phyloP scores from a whole-genome alignment of 2,113 vertebrate genomes.

The Rhegmatorhina hoffmannsi region DNA sequence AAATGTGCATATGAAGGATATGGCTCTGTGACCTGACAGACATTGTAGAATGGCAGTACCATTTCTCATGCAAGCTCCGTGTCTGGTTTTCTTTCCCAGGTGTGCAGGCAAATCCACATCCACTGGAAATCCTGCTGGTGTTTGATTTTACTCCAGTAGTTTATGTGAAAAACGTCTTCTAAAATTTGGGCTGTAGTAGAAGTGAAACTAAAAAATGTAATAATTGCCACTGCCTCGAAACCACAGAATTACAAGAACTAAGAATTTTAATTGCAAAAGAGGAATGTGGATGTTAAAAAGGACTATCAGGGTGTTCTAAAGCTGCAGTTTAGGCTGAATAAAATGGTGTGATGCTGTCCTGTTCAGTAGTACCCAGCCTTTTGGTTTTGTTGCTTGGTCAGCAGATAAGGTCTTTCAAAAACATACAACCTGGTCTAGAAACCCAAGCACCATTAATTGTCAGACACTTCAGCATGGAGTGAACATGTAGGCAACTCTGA shows the following conservation, averaged over 20 bases:
- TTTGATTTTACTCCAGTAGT: not conserved
- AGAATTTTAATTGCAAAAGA: not conserved
- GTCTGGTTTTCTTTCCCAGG: too few species aligned
- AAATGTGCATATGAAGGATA: too few species aligned
- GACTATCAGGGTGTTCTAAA: not conserved
- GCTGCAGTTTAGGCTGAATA: not conserved
- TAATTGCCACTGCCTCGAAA: not conserved
- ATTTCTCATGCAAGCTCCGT: too few species aligned
- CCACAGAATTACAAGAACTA: not conserved
- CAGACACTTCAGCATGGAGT: not conserved
- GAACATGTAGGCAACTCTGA: not conserved
- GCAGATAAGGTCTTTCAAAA: not conserved
- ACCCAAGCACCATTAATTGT: not conserved
- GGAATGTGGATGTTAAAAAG: not conserved
- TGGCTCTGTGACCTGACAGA: not conserved
- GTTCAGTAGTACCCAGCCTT: not conserved
- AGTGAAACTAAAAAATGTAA: not conserved
- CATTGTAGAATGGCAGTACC: not conserved
- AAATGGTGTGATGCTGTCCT: not conserved
- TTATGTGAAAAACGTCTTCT: rapidly evolving
- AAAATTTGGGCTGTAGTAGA: not conserved
- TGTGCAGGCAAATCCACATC: rapidly evolving
- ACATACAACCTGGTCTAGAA: not conserved
- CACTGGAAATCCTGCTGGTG: not conserved
- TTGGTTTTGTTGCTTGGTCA: not conserved